Percentiles rank a stretch among this genome's conserved stretches.
These are phyloP conservation scores for Narcine bancroftii DNA, from an alignment of 2,113 vertebrate species.

Conservation along the genomic window DNA sequence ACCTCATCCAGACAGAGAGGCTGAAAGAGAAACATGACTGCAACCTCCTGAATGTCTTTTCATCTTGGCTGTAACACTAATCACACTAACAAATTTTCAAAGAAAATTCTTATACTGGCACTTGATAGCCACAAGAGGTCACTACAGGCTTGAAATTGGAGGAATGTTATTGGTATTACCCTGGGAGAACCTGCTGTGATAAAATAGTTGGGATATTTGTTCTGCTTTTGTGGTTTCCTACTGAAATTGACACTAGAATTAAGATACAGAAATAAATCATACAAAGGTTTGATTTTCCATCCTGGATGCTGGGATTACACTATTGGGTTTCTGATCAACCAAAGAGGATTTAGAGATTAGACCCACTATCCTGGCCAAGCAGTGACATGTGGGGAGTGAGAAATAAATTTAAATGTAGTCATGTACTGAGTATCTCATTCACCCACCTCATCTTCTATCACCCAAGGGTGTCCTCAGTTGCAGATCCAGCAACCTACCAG, in stretches of 20 bases:
- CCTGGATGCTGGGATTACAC: neutral
- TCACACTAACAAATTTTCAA: neutral
- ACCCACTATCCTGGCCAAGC: neutral
- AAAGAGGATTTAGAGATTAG: neutral
- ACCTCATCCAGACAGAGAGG: neutral
- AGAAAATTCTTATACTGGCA: neutral
- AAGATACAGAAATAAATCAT: neutral
- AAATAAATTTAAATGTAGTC: neutral
- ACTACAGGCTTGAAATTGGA: constrained; percentile 12
- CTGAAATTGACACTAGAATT: neutral
- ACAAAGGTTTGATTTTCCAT: neutral
- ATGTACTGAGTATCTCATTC: neutral
- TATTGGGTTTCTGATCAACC: neutral
- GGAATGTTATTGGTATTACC: no score
- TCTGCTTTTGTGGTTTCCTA: neutral
- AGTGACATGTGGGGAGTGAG: neutral
- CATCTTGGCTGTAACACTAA: neutral
- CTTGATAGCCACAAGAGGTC: neutral
- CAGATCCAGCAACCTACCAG: neutral
- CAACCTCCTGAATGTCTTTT: neutral
- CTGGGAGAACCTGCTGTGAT: neutral
- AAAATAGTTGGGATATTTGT: neutral
- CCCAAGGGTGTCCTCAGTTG: neutral
- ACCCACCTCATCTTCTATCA: neutral
- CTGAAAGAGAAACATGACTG: neutral